Evolutionary conservation across 2,888 invertebrate genomes (phyloP), one percentile per base, ranked within the genome.

Genomic region (Molanna angustata): DNA sequence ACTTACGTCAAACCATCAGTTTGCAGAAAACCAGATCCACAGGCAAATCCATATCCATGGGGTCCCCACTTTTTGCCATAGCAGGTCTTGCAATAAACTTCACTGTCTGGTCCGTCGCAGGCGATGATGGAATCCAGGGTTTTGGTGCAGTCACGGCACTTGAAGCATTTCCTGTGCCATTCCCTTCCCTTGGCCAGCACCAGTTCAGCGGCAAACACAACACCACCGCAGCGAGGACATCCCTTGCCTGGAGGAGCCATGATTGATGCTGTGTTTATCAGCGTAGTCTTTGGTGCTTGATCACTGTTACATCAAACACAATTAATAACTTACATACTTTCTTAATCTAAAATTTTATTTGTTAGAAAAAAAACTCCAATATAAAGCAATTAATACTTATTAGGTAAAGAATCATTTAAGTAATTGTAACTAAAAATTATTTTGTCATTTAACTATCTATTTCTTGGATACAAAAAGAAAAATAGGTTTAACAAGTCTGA

Each of bases 1-100:
- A 78, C 86, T 83, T 74, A 92, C 91, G 84, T 84, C 64, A 93
- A 77, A 59, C 93, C 93, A 69, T 94, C 93, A 63, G 93, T 94
- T 71, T 93, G 91, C 62, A 94, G 80, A 78, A 93, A 93, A 61
- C 95, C 94, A 62, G 94, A 94, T 56, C 95, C 95, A 67, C 91
- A 92, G 60, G 94, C 95, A 69, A 94, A 95, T 53, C 95, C 95
- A 68, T 94, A 95, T 57, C 94, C 94, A 71, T 96, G 96, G 48
- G 96, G 96, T 64, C 96, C 97, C 88, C 90, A 96, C 73, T 93
- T 95, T 77, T 95, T 94, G 66, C 95, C 95, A 71, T 98, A 96
- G 75, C 97, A 98, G 66, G 92, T 91, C 75, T 93, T 95, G 78
- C 97, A 97, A 75, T 93, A 97, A 58, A 97, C 88, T 63, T 94